These are phyloP conservation scores for Drosophila borborema DNA, from an alignment of 2,888 invertebrate species.

Conservation along the genomic window DNA sequence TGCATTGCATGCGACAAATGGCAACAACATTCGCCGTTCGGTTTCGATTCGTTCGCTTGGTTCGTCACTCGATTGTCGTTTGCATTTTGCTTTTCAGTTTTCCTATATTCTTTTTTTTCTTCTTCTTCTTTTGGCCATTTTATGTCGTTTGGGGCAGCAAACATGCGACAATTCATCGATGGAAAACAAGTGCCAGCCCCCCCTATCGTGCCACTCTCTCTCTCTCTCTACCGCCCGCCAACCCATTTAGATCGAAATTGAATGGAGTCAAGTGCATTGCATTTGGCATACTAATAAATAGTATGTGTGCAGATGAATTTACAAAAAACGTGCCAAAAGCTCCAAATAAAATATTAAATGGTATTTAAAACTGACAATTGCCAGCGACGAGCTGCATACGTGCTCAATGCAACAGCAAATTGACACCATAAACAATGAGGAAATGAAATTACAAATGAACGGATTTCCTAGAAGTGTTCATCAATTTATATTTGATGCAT, in stretches of 20 bases:
- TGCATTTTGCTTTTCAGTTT: conserved; percentile 11
- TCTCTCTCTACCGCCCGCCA: too few relatives aligned
- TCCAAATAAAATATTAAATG: conserved; percentile 42
- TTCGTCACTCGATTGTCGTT: conserved; percentile 42
- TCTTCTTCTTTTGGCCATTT: conserved; percentile 8
- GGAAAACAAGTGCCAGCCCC: conserved; percentile 44
- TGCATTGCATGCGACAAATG: conserved; percentile 58
- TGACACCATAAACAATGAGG: conserved; percentile 43
- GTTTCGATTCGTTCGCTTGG: conserved; percentile 6
- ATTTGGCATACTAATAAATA: conserved; percentile 64
- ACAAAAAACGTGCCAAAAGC: conserved; percentile 41
- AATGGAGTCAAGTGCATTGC: conserved; percentile 72
- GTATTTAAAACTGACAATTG: conserved; percentile 31
- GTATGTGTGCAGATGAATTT: conserved; percentile 26
- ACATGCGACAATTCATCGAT: conserved; percentile 69
- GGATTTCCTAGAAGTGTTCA: conserved; percentile 37
- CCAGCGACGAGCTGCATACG: conserved; percentile 19
- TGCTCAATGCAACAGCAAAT: conserved; percentile 41
- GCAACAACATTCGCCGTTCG: conserved; percentile 35
- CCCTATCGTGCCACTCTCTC: too few relatives aligned
- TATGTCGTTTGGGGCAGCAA: conserved; percentile 51
- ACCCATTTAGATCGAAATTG: conserved; percentile 47
- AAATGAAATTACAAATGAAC: conserved; percentile 35
- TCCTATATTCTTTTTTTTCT: conserved; percentile 5
- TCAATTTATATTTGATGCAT: conserved; percentile 27